Evolutionary conservation across 1,140 invertebrate genomes (phyloP).

Genomic region (Acromyrmex charruanus): DNA sequence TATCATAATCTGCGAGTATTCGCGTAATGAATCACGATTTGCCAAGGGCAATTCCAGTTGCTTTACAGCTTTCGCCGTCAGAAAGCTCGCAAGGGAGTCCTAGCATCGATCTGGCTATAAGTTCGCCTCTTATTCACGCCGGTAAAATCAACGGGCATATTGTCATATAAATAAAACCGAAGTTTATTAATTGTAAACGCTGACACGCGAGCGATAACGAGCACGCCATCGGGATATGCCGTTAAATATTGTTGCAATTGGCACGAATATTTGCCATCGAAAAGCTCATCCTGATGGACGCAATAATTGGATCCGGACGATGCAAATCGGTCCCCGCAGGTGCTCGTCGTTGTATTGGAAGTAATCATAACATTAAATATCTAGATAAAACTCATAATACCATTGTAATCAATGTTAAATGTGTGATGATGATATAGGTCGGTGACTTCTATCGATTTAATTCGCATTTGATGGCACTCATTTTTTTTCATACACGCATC

Average conservation of each 20-base stretch:
- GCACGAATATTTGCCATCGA: slow-evolving; percentile 59
- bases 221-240: slow-evolving; percentile 47
- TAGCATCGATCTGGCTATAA: slow-evolving; percentile 18
- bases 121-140: slow-evolving; percentile 9
- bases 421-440: neutral
- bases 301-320: slow-evolving; percentile 59
- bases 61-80: neutral
- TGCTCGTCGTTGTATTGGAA: slow-evolving; percentile 17
- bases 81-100: neutral
- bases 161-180: slow-evolving; percentile 54
- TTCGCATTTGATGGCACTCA: neutral
- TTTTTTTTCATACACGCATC: neutral
- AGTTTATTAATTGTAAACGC: slow-evolving; percentile 62
- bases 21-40: slow-evolving; percentile 35
- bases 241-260: slow-evolving; percentile 64
- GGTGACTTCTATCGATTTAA: neutral
- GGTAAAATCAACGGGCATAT: slow-evolving; percentile 42
- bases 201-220: slow-evolving; percentile 56
- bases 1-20: slow-evolving; percentile 6
- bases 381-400: slow-evolving; percentile 19
- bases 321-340: slow-evolving; percentile 44
- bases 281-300: slow-evolving; percentile 50
- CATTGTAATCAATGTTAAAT: slow-evolving; percentile 34
- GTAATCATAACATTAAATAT: slow-evolving; percentile 53
- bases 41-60: slow-evolving; percentile 22